phyloP scores from a whole-genome alignment of 53 echinoderm and acorn worm species.

The Holothuria leucospilota region DNA sequence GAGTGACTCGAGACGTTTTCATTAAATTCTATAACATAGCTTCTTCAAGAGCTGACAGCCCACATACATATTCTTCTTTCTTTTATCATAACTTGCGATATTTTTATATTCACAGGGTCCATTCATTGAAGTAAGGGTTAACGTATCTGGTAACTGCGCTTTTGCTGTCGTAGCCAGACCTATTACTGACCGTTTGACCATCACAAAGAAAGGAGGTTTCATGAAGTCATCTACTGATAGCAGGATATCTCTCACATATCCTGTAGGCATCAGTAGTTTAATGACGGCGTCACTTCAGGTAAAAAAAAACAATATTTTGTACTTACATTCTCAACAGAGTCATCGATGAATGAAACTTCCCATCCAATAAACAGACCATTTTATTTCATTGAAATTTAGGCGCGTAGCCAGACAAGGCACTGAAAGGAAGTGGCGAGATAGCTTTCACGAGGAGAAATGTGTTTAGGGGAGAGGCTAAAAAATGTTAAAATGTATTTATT shows the following conservation, averaged over 20 bases:
- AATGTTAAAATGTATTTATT: too few relatives aligned
- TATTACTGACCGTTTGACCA: slow-evolving; percentile 77
- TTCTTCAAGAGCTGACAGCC: background rate
- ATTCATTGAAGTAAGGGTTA: slow-evolving; percentile 80
- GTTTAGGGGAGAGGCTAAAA: too few relatives aligned
- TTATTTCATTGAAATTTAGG: too few relatives aligned
- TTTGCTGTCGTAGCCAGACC: slow-evolving; percentile 87
- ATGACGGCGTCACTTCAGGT: slow-evolving; percentile 90
- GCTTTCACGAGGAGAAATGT: too few relatives aligned
- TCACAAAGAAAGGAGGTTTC: slow-evolving; percentile 91
- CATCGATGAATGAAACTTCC: too few relatives aligned
- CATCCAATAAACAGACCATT: too few relatives aligned
- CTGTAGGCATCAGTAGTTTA: slow-evolving; percentile 75
- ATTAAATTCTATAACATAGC: too few relatives aligned
- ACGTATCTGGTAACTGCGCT: slow-evolving; percentile 36
- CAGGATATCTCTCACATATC: slow-evolving; percentile 78
- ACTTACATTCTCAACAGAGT: background rate
- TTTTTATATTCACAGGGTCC: slow-evolving; percentile 56
- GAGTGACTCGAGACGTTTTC: too few relatives aligned
- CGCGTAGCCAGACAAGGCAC: too few relatives aligned
- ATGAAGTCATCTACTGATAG: slow-evolving; percentile 85
- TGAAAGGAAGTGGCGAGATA: too few relatives aligned
- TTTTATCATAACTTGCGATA: too few relatives aligned
- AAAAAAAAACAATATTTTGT: background rate
- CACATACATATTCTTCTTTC: background rate